Evolutionary conservation across 2,797 vertebrate genomes (phyloP).

Genomic region (Enteromius treurensis): DNA sequence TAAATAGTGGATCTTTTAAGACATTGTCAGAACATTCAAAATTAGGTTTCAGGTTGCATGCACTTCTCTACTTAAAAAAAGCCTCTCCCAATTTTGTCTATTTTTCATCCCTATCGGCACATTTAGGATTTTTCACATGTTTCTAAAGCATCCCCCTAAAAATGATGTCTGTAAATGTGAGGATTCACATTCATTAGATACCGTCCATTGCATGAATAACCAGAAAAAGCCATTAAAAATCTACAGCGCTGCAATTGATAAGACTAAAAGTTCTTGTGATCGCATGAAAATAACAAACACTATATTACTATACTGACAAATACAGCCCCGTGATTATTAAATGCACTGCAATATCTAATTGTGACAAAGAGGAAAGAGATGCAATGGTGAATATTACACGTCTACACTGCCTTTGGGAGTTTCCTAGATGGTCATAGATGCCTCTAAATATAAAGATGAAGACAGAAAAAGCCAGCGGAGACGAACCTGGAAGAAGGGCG

Average conservation of each 20-base stretch:
- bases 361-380: neutral
- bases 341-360: neutral
- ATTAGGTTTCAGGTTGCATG: neutral
- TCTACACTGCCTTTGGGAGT: neutral
- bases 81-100: neutral
- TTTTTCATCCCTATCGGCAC: neutral
- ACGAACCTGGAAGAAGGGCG: conserved; percentile 80
- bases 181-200: neutral
- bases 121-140: neutral
- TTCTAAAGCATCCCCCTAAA: neutral
- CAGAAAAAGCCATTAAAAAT: neutral
- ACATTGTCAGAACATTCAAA: neutral
- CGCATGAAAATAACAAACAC: neutral
- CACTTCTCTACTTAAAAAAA: neutral
- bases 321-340: neutral
- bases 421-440: neutral
- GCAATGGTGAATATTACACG: too few species aligned
- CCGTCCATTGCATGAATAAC: neutral
- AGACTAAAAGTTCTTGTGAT: neutral
- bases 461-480: neutral
- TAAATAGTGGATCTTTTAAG: neutral
- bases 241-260: too few species aligned
- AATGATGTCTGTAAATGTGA: neutral
- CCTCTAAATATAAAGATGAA: neutral
- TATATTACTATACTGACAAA: neutral